A percentile compares a stretch with the other conserved stretches of the same genome.
These are phyloP conservation scores for Phyllostomus discolor DNA, from an alignment of 2,113 vertebrate species.

Conservation along the genomic window DNA sequence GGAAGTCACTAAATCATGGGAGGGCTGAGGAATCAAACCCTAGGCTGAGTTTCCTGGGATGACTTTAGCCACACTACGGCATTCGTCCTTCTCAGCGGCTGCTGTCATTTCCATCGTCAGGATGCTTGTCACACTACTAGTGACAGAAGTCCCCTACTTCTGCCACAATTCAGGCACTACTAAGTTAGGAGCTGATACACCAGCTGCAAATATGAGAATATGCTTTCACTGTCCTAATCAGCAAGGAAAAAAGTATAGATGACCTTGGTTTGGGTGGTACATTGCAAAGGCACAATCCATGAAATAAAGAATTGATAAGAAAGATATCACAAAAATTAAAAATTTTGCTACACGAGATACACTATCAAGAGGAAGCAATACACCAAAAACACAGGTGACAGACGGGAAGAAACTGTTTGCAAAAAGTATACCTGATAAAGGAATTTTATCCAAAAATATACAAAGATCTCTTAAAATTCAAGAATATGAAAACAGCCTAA, in stretches of 20 bases:
- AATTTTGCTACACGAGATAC: background rate
- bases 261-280: background rate
- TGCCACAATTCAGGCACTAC: background rate
- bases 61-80: background rate
- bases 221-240: background rate
- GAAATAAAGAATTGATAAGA: background rate
- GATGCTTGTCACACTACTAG: background rate
- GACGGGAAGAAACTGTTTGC: background rate
- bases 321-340: background rate
- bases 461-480: background rate
- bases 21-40: background rate
- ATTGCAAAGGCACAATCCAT: background rate
- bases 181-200: background rate
- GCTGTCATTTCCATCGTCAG: background rate
- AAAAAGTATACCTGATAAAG: background rate
- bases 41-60: background rate
- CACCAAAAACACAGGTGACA: background rate
- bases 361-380: background rate
- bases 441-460: background rate
- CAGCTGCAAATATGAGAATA: background rate
- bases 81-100: background rate
- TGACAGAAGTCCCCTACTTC: background rate
- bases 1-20: background rate
- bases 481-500: background rate
- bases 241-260: background rate